Evolutionary conservation across 2,113 vertebrate species (phyloP), one percentile per base, ranked within the genome.

Genomic region (Lasiurus borealis): DNA sequence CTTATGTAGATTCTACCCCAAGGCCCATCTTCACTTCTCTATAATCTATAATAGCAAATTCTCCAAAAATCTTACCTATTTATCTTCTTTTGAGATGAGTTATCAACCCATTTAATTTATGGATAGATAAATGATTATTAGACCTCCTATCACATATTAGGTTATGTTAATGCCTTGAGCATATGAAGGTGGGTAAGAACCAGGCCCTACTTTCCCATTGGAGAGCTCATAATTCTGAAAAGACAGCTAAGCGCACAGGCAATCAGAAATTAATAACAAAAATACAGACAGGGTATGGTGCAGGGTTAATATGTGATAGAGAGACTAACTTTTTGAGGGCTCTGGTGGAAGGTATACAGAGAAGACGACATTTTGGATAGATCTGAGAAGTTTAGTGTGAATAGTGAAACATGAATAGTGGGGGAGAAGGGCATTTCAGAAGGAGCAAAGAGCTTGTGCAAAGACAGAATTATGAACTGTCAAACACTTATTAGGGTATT

Each of bases 181-280:
- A 50, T 88, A 73, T 50, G 31, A 91, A 78, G 46, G 52, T 85
- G 29, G 25, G 8, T 93, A 46, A 77, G 40, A 88, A 88, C 76
- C 59, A 76, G n/a, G 52, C 48, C 13, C 59, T 89, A 6, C 46
- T 86, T 34, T 82, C 64, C 8, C 19, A 29, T 84, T 27, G 89
- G 34, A 54, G 82, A 91, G n/a, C 50, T 93, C 57, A 31, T 77
- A 71, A 57, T 89, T 93, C 64, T 93, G 73, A 95, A 88, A 72
- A 81, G 76, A 89, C 13, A 85, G 46, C 44, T 86, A 1, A 57
- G 8, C 92, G 21, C 46, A 52, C 12, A 68, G 52, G 34, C 23
- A 86, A 0, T 93, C 91, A 87, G 57, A 91, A 69, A n/a, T 91
- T 93, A 50, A 14, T 90, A 66, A 88, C 89, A 95, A 89, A 93